Conservation (phyloP, 2,113 vertebrate species). For the Romanogobio albipinnatus region DNA sequence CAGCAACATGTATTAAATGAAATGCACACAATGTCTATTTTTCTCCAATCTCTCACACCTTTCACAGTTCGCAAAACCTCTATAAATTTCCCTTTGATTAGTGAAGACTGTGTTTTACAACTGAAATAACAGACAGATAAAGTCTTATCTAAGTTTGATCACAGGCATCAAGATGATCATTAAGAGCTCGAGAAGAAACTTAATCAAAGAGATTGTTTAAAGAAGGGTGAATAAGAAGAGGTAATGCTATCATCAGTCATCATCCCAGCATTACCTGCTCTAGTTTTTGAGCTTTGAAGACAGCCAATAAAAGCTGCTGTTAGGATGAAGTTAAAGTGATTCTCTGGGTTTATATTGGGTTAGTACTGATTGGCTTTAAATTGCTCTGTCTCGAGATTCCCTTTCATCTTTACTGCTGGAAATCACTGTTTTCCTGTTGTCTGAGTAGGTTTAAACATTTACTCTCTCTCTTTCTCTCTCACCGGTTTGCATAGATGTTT, state of each 20-base stretch:
- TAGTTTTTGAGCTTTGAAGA: slow-evolving; percentile 72
- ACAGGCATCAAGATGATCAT: slow-evolving; percentile 46
- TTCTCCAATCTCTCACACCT: neutral
- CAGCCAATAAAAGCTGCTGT: slow-evolving; percentile 71
- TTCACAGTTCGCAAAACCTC: slow-evolving; percentile 9
- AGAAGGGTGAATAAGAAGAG: slow-evolving; percentile 62
- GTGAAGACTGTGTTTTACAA: neutral
- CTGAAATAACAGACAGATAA: slow-evolving; percentile 35
- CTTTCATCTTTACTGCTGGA: slow-evolving; percentile 72
- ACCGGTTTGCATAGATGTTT: slow-evolving; percentile 45
- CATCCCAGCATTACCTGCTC: slow-evolving; percentile 73
- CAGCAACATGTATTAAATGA: neutral
- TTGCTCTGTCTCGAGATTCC: slow-evolving; percentile 60
- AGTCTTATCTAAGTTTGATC: slow-evolving; percentile 43
- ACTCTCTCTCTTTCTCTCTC: slow-evolving; percentile 61
- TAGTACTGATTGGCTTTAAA: slow-evolving; percentile 73
- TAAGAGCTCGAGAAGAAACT: slow-evolving; percentile 29
- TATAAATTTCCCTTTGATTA: slow-evolving; percentile 22
- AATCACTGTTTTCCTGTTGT: slow-evolving; percentile 76
- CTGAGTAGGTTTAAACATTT: slow-evolving; percentile 69
- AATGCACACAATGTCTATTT: slow-evolving; percentile 16
- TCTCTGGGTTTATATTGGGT: slow-evolving; percentile 73
- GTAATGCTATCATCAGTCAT: slow-evolving; percentile 68
- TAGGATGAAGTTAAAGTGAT: slow-evolving; percentile 73
- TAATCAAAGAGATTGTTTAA: slow-evolving; percentile 40